Conservation (phyloP, 1,140 invertebrate genomes). For the Aphis craccivora region DNA sequence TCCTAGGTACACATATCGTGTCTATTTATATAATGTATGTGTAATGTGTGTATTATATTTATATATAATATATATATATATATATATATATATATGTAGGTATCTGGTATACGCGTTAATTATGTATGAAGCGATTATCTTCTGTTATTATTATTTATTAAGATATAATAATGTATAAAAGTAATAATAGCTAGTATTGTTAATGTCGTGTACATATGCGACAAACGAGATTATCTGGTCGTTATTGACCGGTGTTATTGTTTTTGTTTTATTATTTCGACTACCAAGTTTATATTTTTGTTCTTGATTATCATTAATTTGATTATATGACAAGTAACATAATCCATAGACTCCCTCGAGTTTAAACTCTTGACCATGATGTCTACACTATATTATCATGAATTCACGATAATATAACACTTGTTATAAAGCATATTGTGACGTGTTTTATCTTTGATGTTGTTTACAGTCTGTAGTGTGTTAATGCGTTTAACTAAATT, state of each 20-base stretch:
- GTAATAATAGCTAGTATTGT: not conserved
- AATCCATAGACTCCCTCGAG: not conserved
- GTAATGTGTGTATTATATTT: not conserved
- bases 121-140: not conserved
- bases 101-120: no score
- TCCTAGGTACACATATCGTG: not conserved
- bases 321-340: not conserved
- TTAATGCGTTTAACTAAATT: not conserved
- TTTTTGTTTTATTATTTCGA: not conserved
- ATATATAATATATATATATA: not conserved
- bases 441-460: not conserved
- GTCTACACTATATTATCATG: no score
- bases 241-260: not conserved
- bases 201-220: not conserved
- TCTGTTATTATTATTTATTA: not conserved
- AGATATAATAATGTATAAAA: not conserved
- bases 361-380: not conserved
- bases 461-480: not conserved
- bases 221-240: not conserved
- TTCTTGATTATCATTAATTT: not conserved
- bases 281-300: not conserved
- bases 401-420: not conserved
- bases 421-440: not conserved
- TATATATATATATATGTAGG: no score
- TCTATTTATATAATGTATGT: no score